A percentile compares a stretch with the other conserved stretches of the same genome.
These are phyloP conservation scores for Brienomyrus brachyistius DNA, from an alignment of 2,113 vertebrate genomes.

Conservation along the genomic window DNA sequence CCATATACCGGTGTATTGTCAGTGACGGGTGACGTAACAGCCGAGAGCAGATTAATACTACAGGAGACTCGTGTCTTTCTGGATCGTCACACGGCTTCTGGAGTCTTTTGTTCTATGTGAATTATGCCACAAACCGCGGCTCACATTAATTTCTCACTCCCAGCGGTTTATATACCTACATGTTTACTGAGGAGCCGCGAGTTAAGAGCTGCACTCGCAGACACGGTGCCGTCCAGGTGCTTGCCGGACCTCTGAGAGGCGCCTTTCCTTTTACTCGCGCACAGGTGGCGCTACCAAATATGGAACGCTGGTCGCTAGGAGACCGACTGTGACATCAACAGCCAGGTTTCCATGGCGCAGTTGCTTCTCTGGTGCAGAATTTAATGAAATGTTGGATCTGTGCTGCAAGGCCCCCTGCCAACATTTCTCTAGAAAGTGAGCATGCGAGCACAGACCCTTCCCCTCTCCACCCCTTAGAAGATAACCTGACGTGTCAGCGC, in stretches of 20 bases:
- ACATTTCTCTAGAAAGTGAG: background rate
- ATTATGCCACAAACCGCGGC: background rate
- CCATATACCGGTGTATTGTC: background rate
- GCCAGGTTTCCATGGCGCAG: slow-evolving; percentile 3
- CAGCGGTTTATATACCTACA: background rate
- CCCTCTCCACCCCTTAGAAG: background rate
- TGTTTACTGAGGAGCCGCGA: background rate
- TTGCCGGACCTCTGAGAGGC: background rate
- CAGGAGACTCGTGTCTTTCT: background rate
- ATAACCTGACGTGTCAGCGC: background rate
- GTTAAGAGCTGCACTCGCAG: background rate
- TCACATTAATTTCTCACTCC: background rate
- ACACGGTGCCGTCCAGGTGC: background rate
- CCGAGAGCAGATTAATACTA: background rate
- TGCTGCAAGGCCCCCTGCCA: background rate
- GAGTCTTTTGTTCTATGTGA: background rate
- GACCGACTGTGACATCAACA: slow-evolving; percentile 7
- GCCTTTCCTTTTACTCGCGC: background rate
- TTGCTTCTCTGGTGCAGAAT: background rate
- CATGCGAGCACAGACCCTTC: background rate
- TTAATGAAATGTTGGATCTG: slow-evolving; percentile 2
- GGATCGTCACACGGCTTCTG: background rate
- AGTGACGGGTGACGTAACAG: background rate
- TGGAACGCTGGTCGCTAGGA: slow-evolving; percentile 9
- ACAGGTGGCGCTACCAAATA: slow-evolving; percentile 13